phyloP scores from a whole-genome alignment of 2,888 invertebrate species.

The Toxonevra muliebris region DNA sequence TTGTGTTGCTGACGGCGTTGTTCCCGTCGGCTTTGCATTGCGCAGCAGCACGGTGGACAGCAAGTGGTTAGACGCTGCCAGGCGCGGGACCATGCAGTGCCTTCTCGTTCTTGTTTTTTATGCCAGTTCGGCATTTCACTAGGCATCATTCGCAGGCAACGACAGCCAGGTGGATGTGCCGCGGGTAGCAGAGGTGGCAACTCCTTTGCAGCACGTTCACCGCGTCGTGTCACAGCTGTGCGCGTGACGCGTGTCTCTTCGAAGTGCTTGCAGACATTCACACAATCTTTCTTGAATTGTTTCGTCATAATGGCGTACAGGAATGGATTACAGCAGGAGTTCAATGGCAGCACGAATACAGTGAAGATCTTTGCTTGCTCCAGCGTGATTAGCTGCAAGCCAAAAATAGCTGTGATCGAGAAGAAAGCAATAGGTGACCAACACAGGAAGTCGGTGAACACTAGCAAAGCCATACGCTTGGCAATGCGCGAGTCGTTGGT shows the following conservation, averaged over 20 bases:
- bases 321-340: slow-evolving; percentile 98
- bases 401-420: slow-evolving; percentile 92
- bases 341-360: slow-evolving; percentile 93
- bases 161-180: slow-evolving; percentile 64
- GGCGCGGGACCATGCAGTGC: slow-evolving; percentile 55
- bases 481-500: slow-evolving; percentile 96
- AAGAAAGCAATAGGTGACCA: slow-evolving; percentile 99
- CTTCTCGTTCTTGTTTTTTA: slow-evolving; percentile 53
- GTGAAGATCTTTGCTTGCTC: slow-evolving; percentile 97
- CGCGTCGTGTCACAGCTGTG: slow-evolving; percentile 58
- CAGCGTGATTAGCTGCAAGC: slow-evolving; percentile 87
- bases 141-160: slow-evolving; percentile 67
- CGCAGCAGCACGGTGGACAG: slow-evolving; percentile 43
- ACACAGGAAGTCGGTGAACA: slow-evolving; percentile 96
- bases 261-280: slow-evolving; percentile 93
- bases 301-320: slow-evolving; percentile 97
- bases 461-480: slow-evolving; percentile 94
- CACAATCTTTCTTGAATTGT: slow-evolving; percentile 97
- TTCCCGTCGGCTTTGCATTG: slow-evolving; percentile 40
- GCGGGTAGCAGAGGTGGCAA: slow-evolving; percentile 69
- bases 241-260: slow-evolving; percentile 85
- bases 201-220: slow-evolving; percentile 82
- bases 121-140: slow-evolving; percentile 62
- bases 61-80: slow-evolving; percentile 65
- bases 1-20: slow-evolving; percentile 45